Percentiles rank a stretch among this genome's conserved stretches.
These are phyloP conservation scores for Paramacrobiotus metropolitanus DNA, from an alignment of 1,140 invertebrate species.

Conservation along the genomic window DNA sequence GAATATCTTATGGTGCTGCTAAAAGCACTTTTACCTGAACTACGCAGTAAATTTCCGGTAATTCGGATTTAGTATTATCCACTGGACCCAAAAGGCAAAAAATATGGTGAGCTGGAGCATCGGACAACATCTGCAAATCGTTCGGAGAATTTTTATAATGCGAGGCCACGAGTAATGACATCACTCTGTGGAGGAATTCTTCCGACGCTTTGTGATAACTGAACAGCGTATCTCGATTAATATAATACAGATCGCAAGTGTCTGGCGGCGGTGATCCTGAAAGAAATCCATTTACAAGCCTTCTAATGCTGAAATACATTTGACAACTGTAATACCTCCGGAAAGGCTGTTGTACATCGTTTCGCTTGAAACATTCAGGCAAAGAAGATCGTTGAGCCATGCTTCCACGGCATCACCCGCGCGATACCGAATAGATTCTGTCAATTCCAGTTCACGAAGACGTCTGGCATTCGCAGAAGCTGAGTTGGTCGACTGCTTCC, in stretches of 20 bases:
- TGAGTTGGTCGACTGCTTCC: constrained; percentile 28
- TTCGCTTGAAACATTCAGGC: constrained; percentile 50
- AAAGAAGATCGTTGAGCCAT: constrained; percentile 77
- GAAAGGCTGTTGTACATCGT: constrained; percentile 1
- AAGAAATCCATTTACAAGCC: constrained; percentile 11
- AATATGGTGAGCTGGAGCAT: constrained; percentile 90
- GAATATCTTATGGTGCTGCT: no score
- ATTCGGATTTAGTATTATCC: constrained; percentile 33
- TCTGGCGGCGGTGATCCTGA: constrained; percentile 63
- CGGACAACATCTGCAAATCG: constrained; percentile 93
- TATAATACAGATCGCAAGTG: constrained; percentile 56
- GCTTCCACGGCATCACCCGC: constrained; percentile 61
- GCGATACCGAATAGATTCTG: constrained; percentile 86
- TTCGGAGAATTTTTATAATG: constrained; percentile 99
- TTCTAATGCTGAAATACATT: constrained; percentile 26
- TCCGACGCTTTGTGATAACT: constrained; percentile 91
- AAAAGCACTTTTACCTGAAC: constrained; percentile 52
- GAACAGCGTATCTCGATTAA: constrained; percentile 70
- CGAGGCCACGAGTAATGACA: constrained; percentile 80
- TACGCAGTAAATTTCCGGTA: constrained; percentile 76
- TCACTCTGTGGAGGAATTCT: constrained; percentile 66
- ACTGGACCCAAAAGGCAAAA: constrained; percentile 81
- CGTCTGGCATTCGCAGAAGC: constrained; percentile 7
- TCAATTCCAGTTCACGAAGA: constrained; percentile 30
- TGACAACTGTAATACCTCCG: neutral